Evolutionary conservation across 1,140 invertebrate genomes (phyloP).

Genomic region (Thaumatotibia leucotreta): DNA sequence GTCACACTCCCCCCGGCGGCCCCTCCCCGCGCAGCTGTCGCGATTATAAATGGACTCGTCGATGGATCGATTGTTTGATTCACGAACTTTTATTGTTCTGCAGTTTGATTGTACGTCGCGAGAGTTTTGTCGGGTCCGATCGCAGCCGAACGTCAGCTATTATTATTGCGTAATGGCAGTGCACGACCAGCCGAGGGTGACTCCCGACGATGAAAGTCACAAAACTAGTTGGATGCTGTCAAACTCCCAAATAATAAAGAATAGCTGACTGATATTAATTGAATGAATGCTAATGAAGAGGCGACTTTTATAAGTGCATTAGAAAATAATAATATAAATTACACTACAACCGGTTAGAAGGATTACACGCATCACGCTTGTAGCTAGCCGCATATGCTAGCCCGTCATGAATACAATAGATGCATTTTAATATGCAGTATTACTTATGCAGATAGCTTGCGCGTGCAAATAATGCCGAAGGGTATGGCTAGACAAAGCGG

Average conservation of each 20-base stretch:
- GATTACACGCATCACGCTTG: conserved; percentile 18
- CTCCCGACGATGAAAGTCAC: background rate
- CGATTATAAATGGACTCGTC: conserved; percentile 44
- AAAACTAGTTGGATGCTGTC: background rate
- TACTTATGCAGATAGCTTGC: conserved; percentile 48
- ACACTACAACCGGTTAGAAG: conserved; percentile 18
- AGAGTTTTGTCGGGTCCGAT: conserved; percentile 35
- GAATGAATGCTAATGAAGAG: background rate
- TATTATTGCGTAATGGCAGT: conserved; percentile 28
- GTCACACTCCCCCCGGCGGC: conserved; percentile 28
- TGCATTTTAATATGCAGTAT: conserved; percentile 37
- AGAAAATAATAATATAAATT: conserved; percentile 15
- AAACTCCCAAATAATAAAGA: background rate
- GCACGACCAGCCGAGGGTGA: conserved; percentile 8
- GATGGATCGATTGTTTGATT: conserved; percentile 64
- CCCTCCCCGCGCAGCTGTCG: conserved; percentile 62
- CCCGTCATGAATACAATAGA: conserved; percentile 23
- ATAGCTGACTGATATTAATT: background rate
- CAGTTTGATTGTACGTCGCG: conserved; percentile 40
- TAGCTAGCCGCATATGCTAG: background rate
- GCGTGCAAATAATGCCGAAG: conserved; percentile 43
- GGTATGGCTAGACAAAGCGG: conserved; percentile 56
- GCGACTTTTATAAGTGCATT: background rate
- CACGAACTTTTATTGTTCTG: conserved; percentile 50
- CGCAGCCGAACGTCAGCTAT: conserved; percentile 29